Percentiles rank a stretch among this genome's conserved stretches.
Conservation (phyloP, 1,140 invertebrate genomes). For the Halesus radiatus region DNA sequence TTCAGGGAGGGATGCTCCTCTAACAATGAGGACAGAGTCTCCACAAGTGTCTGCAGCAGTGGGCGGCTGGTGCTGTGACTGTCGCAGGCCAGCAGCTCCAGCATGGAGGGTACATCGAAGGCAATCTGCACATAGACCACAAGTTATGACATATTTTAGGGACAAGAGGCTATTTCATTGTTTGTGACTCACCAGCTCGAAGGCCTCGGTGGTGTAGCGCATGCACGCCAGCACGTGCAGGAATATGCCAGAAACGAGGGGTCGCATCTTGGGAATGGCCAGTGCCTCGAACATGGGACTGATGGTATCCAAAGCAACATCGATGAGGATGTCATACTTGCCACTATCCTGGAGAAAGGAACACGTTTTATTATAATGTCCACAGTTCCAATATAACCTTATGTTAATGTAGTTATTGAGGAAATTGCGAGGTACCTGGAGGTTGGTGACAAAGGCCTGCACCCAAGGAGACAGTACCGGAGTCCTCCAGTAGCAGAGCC, state of each 20-base stretch:
- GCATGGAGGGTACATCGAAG: constrained; percentile 25
- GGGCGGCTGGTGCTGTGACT: constrained; percentile 36
- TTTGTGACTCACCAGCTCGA: constrained; percentile 37
- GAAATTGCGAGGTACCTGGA: constrained; percentile 37
- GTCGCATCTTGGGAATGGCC: constrained; percentile 30
- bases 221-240: constrained; percentile 48
- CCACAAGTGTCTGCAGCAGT: constrained; percentile 48
- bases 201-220: constrained; percentile 41
- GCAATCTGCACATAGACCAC: constrained; percentile 34
- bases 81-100: constrained; percentile 49
- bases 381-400: too few species aligned
- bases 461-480: constrained; percentile 45
- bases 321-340: constrained; percentile 50
- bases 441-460: constrained; percentile 45
- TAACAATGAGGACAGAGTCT: constrained; percentile 43
- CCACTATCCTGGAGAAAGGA: constrained; percentile 34
- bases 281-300: constrained; percentile 40
- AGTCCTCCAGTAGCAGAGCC: constrained; percentile 51
- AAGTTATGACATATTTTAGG: too few species aligned
- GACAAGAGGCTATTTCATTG: too few species aligned
- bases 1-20: constrained; percentile 37
- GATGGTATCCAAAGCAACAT: constrained; percentile 46
- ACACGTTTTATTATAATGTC: too few species aligned
- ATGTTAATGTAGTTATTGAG: too few species aligned
- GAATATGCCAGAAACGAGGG: constrained; percentile 35